Percentiles rank a stretch among this genome's conserved stretches.
These are phyloP conservation scores for Latrodectus elegans DNA, from an alignment of 2,888 invertebrate species.

Conservation along the genomic window DNA sequence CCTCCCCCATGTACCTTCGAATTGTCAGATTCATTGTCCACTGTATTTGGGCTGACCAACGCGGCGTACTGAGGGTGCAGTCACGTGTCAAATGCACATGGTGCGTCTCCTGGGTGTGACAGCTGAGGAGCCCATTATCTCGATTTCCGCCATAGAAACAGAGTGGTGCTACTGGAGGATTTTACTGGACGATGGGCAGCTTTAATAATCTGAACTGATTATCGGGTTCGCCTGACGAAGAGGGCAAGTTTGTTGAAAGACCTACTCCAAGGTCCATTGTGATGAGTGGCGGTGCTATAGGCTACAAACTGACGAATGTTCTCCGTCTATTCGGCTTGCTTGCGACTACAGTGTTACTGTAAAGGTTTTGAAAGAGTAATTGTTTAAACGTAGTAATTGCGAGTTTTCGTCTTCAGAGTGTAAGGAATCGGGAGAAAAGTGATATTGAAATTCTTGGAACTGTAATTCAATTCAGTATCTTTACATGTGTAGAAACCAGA, in stretches of 20 bases:
- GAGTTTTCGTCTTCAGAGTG: too few species aligned
- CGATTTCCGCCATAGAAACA: not conserved
- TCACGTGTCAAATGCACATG: conserved; percentile 45
- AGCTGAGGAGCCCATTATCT: conserved; percentile 20
- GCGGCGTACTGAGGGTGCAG: conserved; percentile 21
- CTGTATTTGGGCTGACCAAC: conserved; percentile 13
- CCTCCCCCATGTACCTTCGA: not conserved
- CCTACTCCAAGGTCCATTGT: too few species aligned
- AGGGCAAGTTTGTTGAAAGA: not conserved
- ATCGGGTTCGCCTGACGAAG: not conserved
- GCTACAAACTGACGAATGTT: too few species aligned
- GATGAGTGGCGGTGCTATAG: too few species aligned
- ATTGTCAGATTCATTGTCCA: conserved; percentile 2
- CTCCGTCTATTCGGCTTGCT: too few species aligned
- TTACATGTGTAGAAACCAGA: too few species aligned
- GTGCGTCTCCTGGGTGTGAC: conserved; percentile 11
- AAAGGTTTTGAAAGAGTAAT: too few species aligned
- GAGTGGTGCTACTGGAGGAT: not conserved
- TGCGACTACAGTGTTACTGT: too few species aligned
- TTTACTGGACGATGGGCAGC: conserved; percentile 2
- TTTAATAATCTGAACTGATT: not conserved
- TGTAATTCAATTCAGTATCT: too few species aligned
- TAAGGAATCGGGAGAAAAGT: too few species aligned
- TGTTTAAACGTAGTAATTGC: too few species aligned
- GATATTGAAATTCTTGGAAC: too few species aligned